These are phyloP conservation scores for Diogma glabrata DNA, from an alignment of 2,888 invertebrate species.

Conservation along the genomic window DNA sequence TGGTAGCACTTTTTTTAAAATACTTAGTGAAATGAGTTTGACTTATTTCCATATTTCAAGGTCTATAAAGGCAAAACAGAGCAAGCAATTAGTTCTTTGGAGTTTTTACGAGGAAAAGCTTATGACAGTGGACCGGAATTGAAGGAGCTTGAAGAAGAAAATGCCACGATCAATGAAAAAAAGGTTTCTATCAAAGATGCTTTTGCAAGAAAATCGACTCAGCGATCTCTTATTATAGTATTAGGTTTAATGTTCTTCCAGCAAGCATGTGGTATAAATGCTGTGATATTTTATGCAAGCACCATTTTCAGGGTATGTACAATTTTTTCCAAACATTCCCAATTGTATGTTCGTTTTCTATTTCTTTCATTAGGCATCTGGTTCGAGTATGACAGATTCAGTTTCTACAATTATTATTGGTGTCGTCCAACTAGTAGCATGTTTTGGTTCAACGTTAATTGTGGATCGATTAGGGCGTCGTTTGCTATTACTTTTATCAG, in stretches of 20 bases:
- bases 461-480: conserved; percentile 74
- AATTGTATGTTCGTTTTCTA: no score
- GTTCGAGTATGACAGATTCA: conserved; percentile 44
- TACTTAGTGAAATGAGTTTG: no score
- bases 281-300: conserved; percentile 68
- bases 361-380: conserved; percentile 32
- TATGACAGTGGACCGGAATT: conserved; percentile 58
- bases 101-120: conserved; percentile 58
- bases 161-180: conserved; percentile 40
- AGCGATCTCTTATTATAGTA: conserved; percentile 57
- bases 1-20: no score
- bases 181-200: conserved; percentile 44
- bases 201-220: conserved; percentile 45
- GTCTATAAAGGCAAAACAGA: no score
- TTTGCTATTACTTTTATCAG: conserved; percentile 60
- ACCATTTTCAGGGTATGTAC: conserved; percentile 63
- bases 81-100: conserved; percentile 56
- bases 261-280: conserved; percentile 74
- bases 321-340: no score
- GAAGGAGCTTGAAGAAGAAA: conserved; percentile 43
- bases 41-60: no score
- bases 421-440: conserved; percentile 57
- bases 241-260: conserved; percentile 82
- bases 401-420: conserved; percentile 69
- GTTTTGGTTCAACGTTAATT: conserved; percentile 60